Base-by-base conservation (phyloP, 2,113 vertebrate genomes). In the Cinclus cinclus region DNA sequence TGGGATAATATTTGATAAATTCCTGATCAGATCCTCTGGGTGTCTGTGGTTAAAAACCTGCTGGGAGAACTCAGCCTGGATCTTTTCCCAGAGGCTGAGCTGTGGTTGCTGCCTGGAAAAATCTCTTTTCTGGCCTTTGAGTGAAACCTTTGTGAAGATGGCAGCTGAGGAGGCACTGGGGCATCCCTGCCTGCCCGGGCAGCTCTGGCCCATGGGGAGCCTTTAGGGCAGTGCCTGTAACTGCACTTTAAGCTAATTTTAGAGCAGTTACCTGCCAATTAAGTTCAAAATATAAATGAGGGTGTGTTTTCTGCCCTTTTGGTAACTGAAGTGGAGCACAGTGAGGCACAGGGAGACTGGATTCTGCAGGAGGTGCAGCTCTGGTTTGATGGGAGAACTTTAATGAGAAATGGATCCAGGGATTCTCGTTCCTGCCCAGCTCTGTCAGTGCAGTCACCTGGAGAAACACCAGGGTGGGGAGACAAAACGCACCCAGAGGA, bases 71-170 rank as follows among this genome's bases (percentile, higher is more conserved):
- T 0, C 24, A 33, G 84, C 50, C 53, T 21, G 22, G 31, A 0
- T 15, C 39, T 15, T 15, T 25, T 4, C 10, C 7, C 44, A 1
- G 4, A 5, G 56, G 9, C 13, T 58, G 46, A 3, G 56, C 1
- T 25, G 70, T 15, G 60, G 16, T 3, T 18, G 10, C n/a, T 70
- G 30, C 15, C 20, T 63, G n/a, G 4, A 49, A 53, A 39, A 33
- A 2, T 4, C 1, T 15, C 0, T 31, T 52, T 56, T 6, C 35
- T 49, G 31, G 2, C 3, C 19, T 22, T 0, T 35, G 31, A 25
- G 56, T 17, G 67, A 7, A 21, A 11, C 7, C 37, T 10, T 19
- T 2, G 5, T 21, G 46, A 1, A 11, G n/a, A 1, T 3, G 39
- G 24, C n/a, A 27, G 52, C 70, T 63, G 65, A 15, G 79, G 41